phyloP scores from a whole-genome alignment of 2,888 invertebrate species.

The Parthenolecanium corni region DNA sequence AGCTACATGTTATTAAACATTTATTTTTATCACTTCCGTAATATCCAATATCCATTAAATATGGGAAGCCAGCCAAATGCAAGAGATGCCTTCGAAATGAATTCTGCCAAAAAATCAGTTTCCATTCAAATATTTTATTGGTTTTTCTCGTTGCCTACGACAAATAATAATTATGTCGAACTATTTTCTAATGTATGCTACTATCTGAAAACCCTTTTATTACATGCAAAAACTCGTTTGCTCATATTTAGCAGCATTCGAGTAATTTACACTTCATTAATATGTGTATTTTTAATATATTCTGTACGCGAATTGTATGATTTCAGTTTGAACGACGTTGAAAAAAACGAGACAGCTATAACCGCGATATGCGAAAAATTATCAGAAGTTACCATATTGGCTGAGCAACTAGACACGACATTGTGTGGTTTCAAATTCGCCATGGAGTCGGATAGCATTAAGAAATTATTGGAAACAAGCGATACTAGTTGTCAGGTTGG shows the following conservation, averaged over 20 bases:
- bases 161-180: too few relatives aligned
- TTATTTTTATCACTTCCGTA: too few relatives aligned
- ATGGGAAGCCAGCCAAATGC: too few relatives aligned
- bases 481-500: not conserved
- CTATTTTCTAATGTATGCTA: too few relatives aligned
- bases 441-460: constrained; percentile 24
- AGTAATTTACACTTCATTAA: too few relatives aligned
- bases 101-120: not conserved
- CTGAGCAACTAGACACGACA: constrained; percentile 53
- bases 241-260: too few relatives aligned
- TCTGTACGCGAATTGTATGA: too few relatives aligned
- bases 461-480: constrained; percentile 17
- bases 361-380: constrained; percentile 55
- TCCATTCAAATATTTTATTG: not conserved
- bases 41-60: too few relatives aligned
- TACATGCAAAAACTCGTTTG: too few relatives aligned
- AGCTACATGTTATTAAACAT: too few relatives aligned
- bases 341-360: constrained; percentile 41
- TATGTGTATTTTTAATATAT: too few relatives aligned
- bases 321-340: constrained; percentile 30
- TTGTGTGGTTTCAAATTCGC: constrained; percentile 36
- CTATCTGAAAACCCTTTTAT: too few relatives aligned
- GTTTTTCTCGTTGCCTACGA: not conserved
- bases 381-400: constrained; percentile 52
- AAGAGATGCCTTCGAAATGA: not conserved